These are phyloP conservation scores for Yponomeuta cagnagella DNA, from an alignment of 2,888 invertebrate species.

Conservation along the genomic window DNA sequence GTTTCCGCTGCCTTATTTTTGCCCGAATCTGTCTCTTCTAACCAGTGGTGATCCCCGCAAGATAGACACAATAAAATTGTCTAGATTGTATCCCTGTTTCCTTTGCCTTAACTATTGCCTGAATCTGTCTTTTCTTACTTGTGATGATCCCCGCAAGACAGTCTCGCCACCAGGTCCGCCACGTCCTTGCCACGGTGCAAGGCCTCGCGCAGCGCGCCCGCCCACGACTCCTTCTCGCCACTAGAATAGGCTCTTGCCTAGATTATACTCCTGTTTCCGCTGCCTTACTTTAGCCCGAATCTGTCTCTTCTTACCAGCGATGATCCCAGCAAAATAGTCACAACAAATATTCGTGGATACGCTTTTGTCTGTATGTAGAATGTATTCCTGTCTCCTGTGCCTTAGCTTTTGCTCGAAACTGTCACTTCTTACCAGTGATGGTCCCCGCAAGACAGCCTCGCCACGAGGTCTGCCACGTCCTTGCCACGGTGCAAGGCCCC, in stretches of 20 bases:
- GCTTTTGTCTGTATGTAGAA: too few species aligned
- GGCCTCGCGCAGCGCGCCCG: slow-evolving; percentile 86
- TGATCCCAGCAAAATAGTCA: neutral
- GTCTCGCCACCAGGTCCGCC: slow-evolving; percentile 76
- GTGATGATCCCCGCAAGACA: slow-evolving; percentile 66
- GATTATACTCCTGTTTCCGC: neutral
- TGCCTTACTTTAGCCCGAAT: neutral
- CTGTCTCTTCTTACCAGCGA: neutral
- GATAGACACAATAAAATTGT: too few species aligned
- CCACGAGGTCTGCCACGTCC: slow-evolving; percentile 76
- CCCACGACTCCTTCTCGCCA: slow-evolving; percentile 95
- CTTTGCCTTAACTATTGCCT: neutral
- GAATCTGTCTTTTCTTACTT: slow-evolving; percentile 39
- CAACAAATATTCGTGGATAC: too few species aligned
- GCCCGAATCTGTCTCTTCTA: slow-evolving; percentile 17
- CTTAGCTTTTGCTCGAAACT: neutral
- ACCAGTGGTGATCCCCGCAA: slow-evolving; percentile 60
- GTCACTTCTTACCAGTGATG: slow-evolving; percentile 55
- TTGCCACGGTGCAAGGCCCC: slow-evolving; percentile 76
- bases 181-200: slow-evolving; percentile 66
- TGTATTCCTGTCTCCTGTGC: too few species aligned
- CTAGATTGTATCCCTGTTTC: too few species aligned
- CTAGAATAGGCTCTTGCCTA: slow-evolving; percentile 44
- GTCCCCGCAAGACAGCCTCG: slow-evolving; percentile 69
- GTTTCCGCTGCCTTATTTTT: neutral